Base-by-base conservation (phyloP, 2,888 invertebrate species). In the Acleris literana region DNA sequence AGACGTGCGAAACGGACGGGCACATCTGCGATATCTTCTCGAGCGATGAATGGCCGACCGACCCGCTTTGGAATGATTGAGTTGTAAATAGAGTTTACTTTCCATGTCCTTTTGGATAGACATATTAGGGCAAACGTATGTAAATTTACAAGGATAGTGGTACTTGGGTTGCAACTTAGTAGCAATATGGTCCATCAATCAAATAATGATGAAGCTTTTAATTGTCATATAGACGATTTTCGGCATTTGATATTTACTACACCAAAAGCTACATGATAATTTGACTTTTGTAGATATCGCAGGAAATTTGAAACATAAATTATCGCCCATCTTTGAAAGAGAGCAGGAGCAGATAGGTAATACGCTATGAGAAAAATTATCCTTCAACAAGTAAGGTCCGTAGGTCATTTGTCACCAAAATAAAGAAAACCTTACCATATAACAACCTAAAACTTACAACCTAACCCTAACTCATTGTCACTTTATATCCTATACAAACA, bases 1-100 rank as follows among this genome's bases (percentile, higher is more conserved):
- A 20, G 13, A 51, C 52, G 61, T 61, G 60, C 51, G 56, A 61
- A 65, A 52, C 52, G 33, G 52, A 66, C 61, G 52, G 44, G 60
- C 43, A 49, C 48, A 18, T 18, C 20, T 61, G 61, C 65, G 61
- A 66, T 66, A 57, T 22, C 53, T 55, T 56, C 11, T 16, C 51
- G 56, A 56, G 25, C 61, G 56, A 61, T 61, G 65, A 61, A 66
- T 56, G 46, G 55, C 3, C 6, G 39, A 4, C 17, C 22, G 25
- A 17, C 46, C 48, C 39, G 18, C 13, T 59, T 61, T 53, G 52
- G 61, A 61, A 44, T 20, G 48, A 59, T 59, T 59, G 54, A 64
- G 49, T 51, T 51, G 51, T 63, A 63, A 63, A 56, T 48, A 61
- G 61, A 53, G 6, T 49, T 39, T 55, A 56, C 56, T 56, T 52